These are phyloP conservation scores for Pollenia amentaria DNA, from an alignment of 2,888 invertebrate genomes.

Conservation along the genomic window DNA sequence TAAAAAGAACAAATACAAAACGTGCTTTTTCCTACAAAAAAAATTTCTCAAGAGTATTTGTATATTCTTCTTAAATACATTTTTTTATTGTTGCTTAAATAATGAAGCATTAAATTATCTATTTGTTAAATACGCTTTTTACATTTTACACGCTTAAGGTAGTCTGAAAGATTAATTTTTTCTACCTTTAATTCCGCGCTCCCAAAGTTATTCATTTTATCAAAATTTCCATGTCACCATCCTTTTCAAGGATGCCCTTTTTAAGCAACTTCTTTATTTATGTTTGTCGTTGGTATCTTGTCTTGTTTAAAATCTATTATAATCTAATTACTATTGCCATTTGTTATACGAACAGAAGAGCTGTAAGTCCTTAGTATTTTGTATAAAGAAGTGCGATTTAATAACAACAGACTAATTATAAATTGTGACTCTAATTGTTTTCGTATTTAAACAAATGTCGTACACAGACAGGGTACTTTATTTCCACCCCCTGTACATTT, in stretches of 20 bases:
- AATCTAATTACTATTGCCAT: conserved; percentile 67
- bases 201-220: not conserved
- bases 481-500: not conserved
- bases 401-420: conserved; percentile 65
- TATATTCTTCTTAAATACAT: too few relatives aligned
- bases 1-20: too few relatives aligned
- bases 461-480: conserved; percentile 24
- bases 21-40: too few relatives aligned
- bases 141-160: too few relatives aligned
- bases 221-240: not conserved
- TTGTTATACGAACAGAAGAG: conserved; percentile 32
- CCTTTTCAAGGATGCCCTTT: not conserved
- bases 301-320: conserved; percentile 59
- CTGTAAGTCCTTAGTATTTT: conserved; percentile 23
- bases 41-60: too few relatives aligned
- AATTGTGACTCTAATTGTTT: conserved; percentile 69
- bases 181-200: not conserved
- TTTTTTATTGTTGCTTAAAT: too few relatives aligned
- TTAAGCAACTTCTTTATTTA: not conserved
- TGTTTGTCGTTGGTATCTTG: not conserved
- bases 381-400: conserved; percentile 38
- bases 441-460: conserved; percentile 62
- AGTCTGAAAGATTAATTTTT: not conserved
- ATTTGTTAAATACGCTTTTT: not conserved
- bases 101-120: not conserved